Evolutionary conservation across 1,140 invertebrate species (phyloP), one percentile per base, ranked within the genome.

Genomic region (Hyles vespertilio): DNA sequence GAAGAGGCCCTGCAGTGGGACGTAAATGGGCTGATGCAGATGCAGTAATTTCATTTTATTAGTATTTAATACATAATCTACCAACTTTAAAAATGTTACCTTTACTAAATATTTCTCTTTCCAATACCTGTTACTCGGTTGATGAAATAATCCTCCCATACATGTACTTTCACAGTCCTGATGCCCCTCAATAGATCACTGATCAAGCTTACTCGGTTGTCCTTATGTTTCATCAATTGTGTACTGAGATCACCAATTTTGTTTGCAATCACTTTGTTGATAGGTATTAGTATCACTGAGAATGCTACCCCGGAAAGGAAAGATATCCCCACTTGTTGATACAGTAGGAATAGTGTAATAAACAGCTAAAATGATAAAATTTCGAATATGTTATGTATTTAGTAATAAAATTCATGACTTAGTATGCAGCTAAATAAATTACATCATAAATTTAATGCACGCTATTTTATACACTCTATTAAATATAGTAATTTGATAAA

Each of bases 141-240:
- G 3, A 93, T 91, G 77, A 99, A 99, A 80, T 95, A 93, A 43
- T 94, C 91, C 84, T 99, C 98, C 98, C 98, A 99, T 32, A 96
- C 94, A 81, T 98, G 95, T 47, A 98, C 91, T 89, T 99, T 99
- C 6, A 99, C 93, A 9, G 95, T 94, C 64, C 94, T 92, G 51
- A 99, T 97, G 32, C 97, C 97, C 67, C 91, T 91, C 49, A 99
- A 90, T 62, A 96, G 91, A 91, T 99, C 98, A 52, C 94, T 95
- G 74, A 98, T 96, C 5, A 97, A 78, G 78, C 95, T 95, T 0
- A 99, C 95, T 73, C 98, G 92, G 12, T 92, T 84, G 90, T 99
- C 98, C 90, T 99, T 99, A 67, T 94, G 92, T 7, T 90, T 83
- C 98, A 99, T 99, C 90, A 99, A 92, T 77, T 95, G 93, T 59